Evolutionary conservation across 2,888 invertebrate species (phyloP), one percentile per base, ranked within the genome.

Genomic region (Azorinus chamasolen): DNA sequence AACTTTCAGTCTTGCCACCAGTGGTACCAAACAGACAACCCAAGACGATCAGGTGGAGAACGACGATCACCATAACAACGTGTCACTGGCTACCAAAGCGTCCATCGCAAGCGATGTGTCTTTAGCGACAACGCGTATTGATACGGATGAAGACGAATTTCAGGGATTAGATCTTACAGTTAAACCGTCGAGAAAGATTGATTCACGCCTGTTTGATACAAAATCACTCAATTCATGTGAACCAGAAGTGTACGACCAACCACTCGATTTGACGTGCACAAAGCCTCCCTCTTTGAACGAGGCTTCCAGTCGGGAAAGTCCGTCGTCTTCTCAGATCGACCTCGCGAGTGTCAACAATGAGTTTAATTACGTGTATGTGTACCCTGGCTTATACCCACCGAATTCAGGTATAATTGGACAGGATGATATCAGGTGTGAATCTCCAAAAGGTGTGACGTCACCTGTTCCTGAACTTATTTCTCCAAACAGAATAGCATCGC

Each of bases 351-450:
- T 69, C 10, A 50, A 57, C 16, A 68, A 71, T 37, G 71, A 77
- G 39, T 77, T 72, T 51, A 77, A 77, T 27, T 77, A 77, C 45
- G 77, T 77, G 46, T 77, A 77, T 22, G 77, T 77, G 18, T 77
- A 68, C 51, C 77, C 77, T 8, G 77, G 77, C 3, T 25, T 77
- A 6, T 77, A 77, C 27, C 77, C 77, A 10, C 71, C 77, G 12
- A 53, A 53, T 12, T 45, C 66, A 14, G 62, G 65, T 6, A 48
- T 65, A 1, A 61, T 70, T 58, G 22, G 58, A 22, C 51, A 58
- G n/a, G 71, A 71, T 12, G 71, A 71, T 27, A 57, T 72, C 6
- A 68, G 68, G 4, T 18, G 41, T 39, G 76, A 76, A 18, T 54
- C 58, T 25, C 75, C 62, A 12, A 43, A 61, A 2, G 43, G 27